Percentiles rank a stretch among this genome's conserved stretches.
phyloP scores from a whole-genome alignment of 2,888 invertebrate genomes.

The Parnassius glacialis region DNA sequence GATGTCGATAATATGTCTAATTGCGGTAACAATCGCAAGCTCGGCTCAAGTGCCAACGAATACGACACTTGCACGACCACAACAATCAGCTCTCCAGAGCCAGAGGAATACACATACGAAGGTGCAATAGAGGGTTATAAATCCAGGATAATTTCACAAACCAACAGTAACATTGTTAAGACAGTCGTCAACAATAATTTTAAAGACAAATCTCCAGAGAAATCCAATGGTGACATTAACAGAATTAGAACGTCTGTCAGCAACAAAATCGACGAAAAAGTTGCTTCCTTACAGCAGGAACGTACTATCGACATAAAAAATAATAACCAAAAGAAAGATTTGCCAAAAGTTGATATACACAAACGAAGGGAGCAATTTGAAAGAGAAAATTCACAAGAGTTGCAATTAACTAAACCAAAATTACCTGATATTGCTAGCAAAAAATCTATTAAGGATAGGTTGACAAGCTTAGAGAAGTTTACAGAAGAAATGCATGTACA shows the following conservation, averaged over 20 bases:
- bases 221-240: constrained; percentile 64
- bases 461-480: constrained; percentile 85
- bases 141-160: constrained; percentile 85
- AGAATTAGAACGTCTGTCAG: constrained; percentile 73
- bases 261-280: constrained; percentile 83
- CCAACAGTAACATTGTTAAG: constrained; percentile 71
- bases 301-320: constrained; percentile 68
- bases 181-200: constrained; percentile 66
- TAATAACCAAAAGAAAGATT: constrained; percentile 77
- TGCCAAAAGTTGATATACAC: constrained; percentile 90
- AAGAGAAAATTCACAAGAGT: constrained; percentile 81
- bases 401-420: constrained; percentile 75
- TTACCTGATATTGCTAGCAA: constrained; percentile 83
- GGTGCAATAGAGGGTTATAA: constrained; percentile 93
- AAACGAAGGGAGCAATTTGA: constrained; percentile 92
- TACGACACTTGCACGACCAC: constrained; percentile 86
- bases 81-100: constrained; percentile 85
- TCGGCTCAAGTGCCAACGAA: constrained; percentile 78
- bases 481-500: constrained; percentile 77
- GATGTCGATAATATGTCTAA: constrained; percentile 75
- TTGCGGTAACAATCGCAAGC: constrained; percentile 70
- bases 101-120: constrained; percentile 92
- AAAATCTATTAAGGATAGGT: constrained; percentile 86
- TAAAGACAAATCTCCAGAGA: constrained; percentile 73
- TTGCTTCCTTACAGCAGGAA: constrained; percentile 81